Percentiles rank a stretch among this genome's conserved stretches.
Conservation (phyloP, 2,888 invertebrate species). For the Silvanus unidentatus region DNA sequence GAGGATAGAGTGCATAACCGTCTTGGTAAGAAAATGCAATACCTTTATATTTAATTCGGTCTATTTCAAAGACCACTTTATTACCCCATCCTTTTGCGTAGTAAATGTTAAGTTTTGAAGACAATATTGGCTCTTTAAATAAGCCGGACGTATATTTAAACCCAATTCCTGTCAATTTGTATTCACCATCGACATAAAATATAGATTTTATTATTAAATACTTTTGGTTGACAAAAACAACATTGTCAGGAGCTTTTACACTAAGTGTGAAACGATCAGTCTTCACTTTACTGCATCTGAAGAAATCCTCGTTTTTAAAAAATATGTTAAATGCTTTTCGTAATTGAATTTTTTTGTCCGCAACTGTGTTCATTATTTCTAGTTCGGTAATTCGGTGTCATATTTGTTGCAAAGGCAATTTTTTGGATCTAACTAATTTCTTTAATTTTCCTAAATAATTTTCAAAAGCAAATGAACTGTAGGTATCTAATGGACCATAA, state of each 20-base stretch:
- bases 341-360: not conserved
- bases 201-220: constrained; percentile 4
- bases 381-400: too few species aligned
- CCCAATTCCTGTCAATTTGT: constrained; percentile 3
- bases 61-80: too few species aligned
- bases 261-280: constrained; percentile 4
- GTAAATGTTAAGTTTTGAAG: too few species aligned
- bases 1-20: too few species aligned
- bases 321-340: not conserved
- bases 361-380: too few species aligned
- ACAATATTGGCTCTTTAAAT: too few species aligned
- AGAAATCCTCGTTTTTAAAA: not conserved
- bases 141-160: too few species aligned
- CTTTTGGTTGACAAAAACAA: not conserved
- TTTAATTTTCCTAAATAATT: constrained; percentile 8
- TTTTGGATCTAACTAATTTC: constrained; percentile 1
- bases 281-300: constrained; percentile 4
- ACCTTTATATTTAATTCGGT: too few species aligned
- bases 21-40: too few species aligned
- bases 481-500: constrained; percentile 6
- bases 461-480: constrained; percentile 8
- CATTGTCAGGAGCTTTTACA: constrained; percentile 6
- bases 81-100: too few species aligned
- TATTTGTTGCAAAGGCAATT: constrained; percentile 5
- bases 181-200: constrained; percentile 2